Evolutionary conservation across 2,888 invertebrate genomes (phyloP), one percentile per base, ranked within the genome.

Genomic region (Steinernema scapterisci): DNA sequence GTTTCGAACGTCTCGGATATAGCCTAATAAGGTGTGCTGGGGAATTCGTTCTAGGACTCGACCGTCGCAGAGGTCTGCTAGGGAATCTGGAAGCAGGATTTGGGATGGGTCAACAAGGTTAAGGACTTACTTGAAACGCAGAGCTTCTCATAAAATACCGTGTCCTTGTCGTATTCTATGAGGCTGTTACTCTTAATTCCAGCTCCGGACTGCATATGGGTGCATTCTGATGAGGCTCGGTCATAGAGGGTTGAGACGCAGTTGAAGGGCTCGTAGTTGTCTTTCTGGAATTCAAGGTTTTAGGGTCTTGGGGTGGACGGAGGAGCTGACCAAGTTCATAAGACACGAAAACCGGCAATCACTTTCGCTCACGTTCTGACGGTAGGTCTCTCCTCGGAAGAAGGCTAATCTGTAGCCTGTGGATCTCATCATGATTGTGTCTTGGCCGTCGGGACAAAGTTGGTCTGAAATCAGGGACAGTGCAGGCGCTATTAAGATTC

Each of bases 191-290:
- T 31, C 19, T 63, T 63, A 9, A 63, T 31, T 19, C 63, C 63
- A 5, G 63, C 63, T 6, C 63, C 63, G 11, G 63, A 63, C 31
- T 63, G 63, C 63, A 63, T 63, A 31, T 63, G 63, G 6, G 63
- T 63, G 63, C 63, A 63, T 25, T 63, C 31, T 1, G 63, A 63
- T 16, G 27, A 27, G 1, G 63, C 27, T 9, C 63, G 27, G 31
- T 63, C 63, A 27, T 63, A 63, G 63, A 63, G 63, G 1, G 63
- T 63, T 5, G 63, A 63, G 11, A 63, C 63, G 38, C 63, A 63
- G 63, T 63, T 63, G 63, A 63, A 63, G 1, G 63, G 63, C 63
- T 63, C 63, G 31, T 63, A 63, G 31, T 63, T 63, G 63, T 63
- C 63, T 63, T 63, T 63, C 63, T 63, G n/a, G 11, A 63, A 23